These are phyloP conservation scores for Trachelus iudaicus DNA, from an alignment of 2,888 invertebrate species.

Conservation along the genomic window DNA sequence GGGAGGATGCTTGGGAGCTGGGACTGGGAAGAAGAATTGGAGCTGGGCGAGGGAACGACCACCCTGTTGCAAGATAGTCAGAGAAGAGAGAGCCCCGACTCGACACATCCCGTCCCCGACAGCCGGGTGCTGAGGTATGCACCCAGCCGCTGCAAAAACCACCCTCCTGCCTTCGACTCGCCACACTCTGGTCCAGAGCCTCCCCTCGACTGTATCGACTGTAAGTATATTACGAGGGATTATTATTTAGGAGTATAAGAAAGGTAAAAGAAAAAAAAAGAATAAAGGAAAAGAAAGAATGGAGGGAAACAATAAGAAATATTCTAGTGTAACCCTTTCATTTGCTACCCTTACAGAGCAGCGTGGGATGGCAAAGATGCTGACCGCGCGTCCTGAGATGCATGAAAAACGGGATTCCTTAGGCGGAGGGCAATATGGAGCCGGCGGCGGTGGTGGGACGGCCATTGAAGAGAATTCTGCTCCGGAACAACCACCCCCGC, in stretches of 20 bases:
- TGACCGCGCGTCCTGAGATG: conserved; percentile 62
- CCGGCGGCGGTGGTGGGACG: conserved; percentile 46
- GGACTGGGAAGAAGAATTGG: conserved; percentile 60
- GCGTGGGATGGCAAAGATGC: conserved; percentile 60
- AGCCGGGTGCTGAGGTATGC: conserved; percentile 65
- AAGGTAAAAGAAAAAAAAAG: background rate
- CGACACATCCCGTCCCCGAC: conserved; percentile 61
- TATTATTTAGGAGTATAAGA: background rate
- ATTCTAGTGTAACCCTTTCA: background rate
- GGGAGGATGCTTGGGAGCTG: conserved; percentile 64
- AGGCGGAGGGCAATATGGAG: conserved; percentile 55
- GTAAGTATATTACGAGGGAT: conserved; percentile 43
- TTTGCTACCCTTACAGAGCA: conserved; percentile 43
- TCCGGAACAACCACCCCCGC: conserved; percentile 59
- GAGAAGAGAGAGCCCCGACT: conserved; percentile 55
- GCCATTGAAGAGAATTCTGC: conserved; percentile 57
- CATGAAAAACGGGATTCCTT: conserved; percentile 59
- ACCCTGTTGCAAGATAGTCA: conserved; percentile 49
- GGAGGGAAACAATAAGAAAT: background rate
- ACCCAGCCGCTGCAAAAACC: conserved; percentile 60
- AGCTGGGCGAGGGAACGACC: conserved; percentile 56
- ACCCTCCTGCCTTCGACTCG: conserved; percentile 56
- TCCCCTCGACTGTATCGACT: conserved; percentile 61
- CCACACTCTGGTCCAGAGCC: conserved; percentile 59
- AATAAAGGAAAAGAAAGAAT: background rate